These are phyloP conservation scores for Corythaeola cristata DNA, from an alignment of 2,113 vertebrate genomes.

Conservation along the genomic window DNA sequence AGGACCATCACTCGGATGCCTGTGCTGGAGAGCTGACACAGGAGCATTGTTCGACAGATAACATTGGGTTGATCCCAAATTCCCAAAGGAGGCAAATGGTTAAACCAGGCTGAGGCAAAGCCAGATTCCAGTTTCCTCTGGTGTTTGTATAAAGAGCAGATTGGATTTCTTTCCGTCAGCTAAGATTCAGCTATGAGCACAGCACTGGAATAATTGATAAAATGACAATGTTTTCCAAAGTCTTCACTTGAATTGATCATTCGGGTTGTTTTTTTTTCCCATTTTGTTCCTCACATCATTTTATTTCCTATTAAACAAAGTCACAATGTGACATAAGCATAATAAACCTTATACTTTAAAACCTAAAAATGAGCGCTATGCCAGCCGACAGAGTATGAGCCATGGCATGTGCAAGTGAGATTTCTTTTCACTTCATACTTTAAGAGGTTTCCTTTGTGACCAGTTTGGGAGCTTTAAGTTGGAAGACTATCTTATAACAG, in stretches of 20 bases:
- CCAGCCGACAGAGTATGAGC: background rate
- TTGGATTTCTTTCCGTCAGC: background rate
- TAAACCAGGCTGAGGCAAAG: conserved; percentile 1
- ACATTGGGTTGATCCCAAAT: background rate
- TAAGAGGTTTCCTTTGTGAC: background rate
- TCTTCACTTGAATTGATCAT: background rate
- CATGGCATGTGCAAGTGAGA: background rate
- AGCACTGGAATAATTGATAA: conserved; percentile 7
- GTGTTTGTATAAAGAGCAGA: background rate
- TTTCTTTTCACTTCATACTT: background rate
- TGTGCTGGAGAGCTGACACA: background rate
- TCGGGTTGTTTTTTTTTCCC: background rate
- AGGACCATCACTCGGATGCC: background rate
- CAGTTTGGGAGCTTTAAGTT: background rate
- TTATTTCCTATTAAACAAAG: conserved; percentile 29
- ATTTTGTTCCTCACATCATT: background rate
- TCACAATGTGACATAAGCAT: background rate
- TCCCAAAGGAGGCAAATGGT: conserved; percentile 4
- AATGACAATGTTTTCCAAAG: conserved; percentile 2
- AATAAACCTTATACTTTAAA: background rate
- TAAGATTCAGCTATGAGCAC: background rate
- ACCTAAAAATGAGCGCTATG: background rate
- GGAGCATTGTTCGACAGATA: background rate
- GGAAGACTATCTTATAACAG: background rate
- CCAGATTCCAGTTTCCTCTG: conserved; percentile 33